Base-by-base conservation (phyloP, 2,888 invertebrate species). In the Andrena hattorfiana region DNA sequence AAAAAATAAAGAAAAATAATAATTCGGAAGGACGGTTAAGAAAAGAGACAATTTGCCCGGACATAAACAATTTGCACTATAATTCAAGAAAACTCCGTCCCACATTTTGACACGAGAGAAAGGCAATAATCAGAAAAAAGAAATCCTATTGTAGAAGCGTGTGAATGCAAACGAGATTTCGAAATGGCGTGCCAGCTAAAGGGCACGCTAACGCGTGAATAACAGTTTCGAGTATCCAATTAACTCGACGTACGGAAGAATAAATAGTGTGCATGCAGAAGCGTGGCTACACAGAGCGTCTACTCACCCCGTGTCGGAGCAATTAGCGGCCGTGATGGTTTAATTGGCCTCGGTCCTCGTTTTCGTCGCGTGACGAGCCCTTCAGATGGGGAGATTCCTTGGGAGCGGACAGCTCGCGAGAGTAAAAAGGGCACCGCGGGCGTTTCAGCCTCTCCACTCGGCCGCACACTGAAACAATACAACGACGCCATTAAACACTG, bases 301-400 rank as follows among this genome's bases (percentile, higher is more conserved):
- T 77, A 84, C 81, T 87, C 85, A 73, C 81, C 66, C 69, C 76
- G 79, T 84, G 84, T 84, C 67, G 77, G 70, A 78, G 89, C 89
- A 92, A 92, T 92, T 92, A 92, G 90, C 86, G 78, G 79, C 86
- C 84, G 87, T 91, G 92, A 92, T 90, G 92, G 87, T 87, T 91
- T 92, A 92, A 92, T 92, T 92, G 89, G 90, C 81, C 84, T 85
- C 85, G 87, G 84, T 89, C 84, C 89, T 85, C 87, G 89, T 89
- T 89, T 91, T 92, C 90, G 92, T 91, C 91, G 90, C 91, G 90
- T 91, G 91, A 91, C 89, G 87, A 79, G 85, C 76, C 77, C 83
- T 82, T 63, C 56, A 87, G 85, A 85, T 84, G 83, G 78, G 76
- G 73, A 85, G 84, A 89, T 89, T 90, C 86, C 77, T 84, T 30